These are phyloP conservation scores for Aldrovandia affinis DNA, from an alignment of 2,797 vertebrate species.

Conservation along the genomic window DNA sequence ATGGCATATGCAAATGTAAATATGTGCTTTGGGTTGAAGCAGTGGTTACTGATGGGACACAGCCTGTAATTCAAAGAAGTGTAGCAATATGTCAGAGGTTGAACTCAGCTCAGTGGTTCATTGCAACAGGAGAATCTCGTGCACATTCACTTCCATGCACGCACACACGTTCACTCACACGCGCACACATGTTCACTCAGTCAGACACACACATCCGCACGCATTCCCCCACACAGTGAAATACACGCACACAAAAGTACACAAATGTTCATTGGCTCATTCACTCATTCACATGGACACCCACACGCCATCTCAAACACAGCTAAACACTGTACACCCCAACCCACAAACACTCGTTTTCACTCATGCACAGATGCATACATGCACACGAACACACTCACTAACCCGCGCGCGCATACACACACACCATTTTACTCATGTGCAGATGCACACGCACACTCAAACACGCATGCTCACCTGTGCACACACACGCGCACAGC, in stretches of 20 bases:
- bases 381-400: background rate
- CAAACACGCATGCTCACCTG: background rate
- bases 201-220: background rate
- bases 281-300: background rate
- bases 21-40: slow-evolving; percentile 23
- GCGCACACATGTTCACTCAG: background rate
- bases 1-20: slow-evolving; percentile 25
- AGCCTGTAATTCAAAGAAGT: slow-evolving; percentile 26
- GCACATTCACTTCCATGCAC: background rate
- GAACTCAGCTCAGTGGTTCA: slow-evolving; percentile 1
- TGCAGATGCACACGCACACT: background rate
- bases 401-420: background rate
- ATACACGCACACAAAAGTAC: background rate
- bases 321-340: background rate
- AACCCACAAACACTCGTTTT: too few relatives aligned
- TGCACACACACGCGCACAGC: background rate
- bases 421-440: background rate
- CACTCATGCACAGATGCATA: background rate
- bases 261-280: background rate
- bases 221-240: background rate
- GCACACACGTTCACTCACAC: background rate
- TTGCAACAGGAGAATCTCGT: background rate
- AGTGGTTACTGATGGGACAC: background rate
- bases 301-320: background rate
- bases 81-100: slow-evolving; percentile 14